Evolutionary conservation across 2,797 vertebrate genomes (phyloP).

Genomic region (Myotis daubentonii): DNA sequence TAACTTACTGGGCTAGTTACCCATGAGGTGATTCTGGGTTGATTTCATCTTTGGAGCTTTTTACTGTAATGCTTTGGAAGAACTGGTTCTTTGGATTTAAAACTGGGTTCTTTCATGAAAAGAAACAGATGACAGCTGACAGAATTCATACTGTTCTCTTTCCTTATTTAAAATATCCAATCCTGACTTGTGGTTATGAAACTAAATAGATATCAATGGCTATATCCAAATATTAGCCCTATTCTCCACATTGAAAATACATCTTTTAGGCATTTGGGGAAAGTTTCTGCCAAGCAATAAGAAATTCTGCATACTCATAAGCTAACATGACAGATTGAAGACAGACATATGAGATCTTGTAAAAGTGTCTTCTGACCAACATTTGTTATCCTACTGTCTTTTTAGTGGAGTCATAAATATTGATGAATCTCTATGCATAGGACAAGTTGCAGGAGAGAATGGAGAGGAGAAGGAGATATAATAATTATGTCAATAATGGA

Average conservation of each 20-base stretch:
- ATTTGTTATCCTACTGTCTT: background rate
- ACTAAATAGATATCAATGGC: conserved; percentile 1
- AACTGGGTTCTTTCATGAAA: conserved; percentile 23
- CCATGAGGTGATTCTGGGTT: conserved; percentile 63
- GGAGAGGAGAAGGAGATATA: background rate
- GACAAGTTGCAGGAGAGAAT: background rate
- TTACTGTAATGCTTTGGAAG: conserved; percentile 30
- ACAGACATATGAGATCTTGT: background rate
- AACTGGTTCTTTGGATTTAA: conserved; percentile 48
- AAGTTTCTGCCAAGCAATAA: background rate
- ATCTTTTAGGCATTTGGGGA: background rate
- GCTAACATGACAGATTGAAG: background rate
- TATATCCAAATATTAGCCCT: background rate
- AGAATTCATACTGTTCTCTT: background rate
- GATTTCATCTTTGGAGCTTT: conserved; percentile 51
- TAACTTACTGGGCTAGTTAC: conserved; percentile 76
- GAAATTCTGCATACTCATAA: background rate
- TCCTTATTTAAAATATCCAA: background rate
- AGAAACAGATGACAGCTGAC: background rate
- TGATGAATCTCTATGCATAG: background rate
- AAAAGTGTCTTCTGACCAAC: background rate
- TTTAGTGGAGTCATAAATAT: background rate
- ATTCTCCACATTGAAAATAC: background rate
- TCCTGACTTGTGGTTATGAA: background rate
- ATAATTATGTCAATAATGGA: background rate